These are phyloP conservation scores for Triplophysa tibetana DNA, from an alignment of 2,113 vertebrate genomes.

Conservation along the genomic window DNA sequence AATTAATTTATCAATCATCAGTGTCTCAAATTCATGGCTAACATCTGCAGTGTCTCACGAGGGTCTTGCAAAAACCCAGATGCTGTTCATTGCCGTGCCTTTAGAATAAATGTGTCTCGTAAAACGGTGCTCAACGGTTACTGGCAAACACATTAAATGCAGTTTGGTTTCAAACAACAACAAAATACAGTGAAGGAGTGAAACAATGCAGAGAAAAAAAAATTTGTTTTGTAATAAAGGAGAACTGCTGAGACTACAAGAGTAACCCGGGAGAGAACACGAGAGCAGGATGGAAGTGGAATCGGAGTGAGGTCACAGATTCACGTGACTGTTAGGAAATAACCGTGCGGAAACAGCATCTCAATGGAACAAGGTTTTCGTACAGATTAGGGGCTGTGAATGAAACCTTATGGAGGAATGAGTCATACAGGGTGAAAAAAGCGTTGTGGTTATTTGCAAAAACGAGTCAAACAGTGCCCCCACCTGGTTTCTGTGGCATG, in stretches of 20 bases:
- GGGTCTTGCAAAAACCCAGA: slow-evolving; percentile 11
- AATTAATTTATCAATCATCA: slow-evolving; percentile 32
- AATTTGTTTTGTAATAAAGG: neutral
- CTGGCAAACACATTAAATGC: slow-evolving; percentile 18
- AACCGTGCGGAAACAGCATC: slow-evolving; percentile 7
- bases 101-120: slow-evolving; percentile 20
- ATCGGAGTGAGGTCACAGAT: neutral
- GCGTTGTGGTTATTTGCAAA: neutral
- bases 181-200: neutral
- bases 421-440: slow-evolving; percentile 3
- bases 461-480: slow-evolving; percentile 69
- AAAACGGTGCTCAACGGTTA: slow-evolving; percentile 14
- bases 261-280: neutral
- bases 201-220: neutral
- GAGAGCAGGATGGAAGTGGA: slow-evolving; percentile 2
- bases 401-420: slow-evolving; percentile 28
- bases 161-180: neutral
- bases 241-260: neutral
- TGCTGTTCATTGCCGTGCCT: slow-evolving; percentile 6
- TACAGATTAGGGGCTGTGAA: neutral
- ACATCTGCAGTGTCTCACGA: slow-evolving; percentile 31
- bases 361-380: slow-evolving; percentile 27
- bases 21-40: slow-evolving; percentile 8
- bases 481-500: slow-evolving; percentile 95
- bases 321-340: slow-evolving; percentile 32